phyloP scores from a whole-genome alignment of 2,113 vertebrate genomes.

The Corvus hawaiiensis region DNA sequence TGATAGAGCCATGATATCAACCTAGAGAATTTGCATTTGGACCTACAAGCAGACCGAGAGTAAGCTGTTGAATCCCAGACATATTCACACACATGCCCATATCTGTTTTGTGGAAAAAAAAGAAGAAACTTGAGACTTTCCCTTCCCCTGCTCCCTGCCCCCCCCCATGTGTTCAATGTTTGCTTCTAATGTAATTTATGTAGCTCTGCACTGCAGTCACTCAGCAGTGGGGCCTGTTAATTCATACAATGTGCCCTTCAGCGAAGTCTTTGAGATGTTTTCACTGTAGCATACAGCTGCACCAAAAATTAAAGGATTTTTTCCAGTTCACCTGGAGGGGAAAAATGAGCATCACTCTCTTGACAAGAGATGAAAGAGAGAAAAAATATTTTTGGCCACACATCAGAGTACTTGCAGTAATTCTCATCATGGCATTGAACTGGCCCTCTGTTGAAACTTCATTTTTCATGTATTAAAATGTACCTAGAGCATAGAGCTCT shows the following conservation, averaged over 20 bases:
- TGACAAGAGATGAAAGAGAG: constrained; percentile 29
- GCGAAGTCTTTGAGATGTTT: background rate
- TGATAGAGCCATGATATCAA: background rate
- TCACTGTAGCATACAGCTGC: background rate
- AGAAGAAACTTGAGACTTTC: background rate
- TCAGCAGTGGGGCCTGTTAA: background rate
- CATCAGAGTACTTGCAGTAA: background rate
- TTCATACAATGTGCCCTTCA: background rate
- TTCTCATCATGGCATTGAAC: background rate
- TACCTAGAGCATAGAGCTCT: background rate
- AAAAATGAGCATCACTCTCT: background rate
- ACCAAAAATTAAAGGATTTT: background rate
- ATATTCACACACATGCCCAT: background rate
- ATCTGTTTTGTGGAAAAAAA: background rate
- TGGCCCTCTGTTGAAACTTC: background rate
- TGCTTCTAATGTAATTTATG: background rate
- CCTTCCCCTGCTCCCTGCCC: background rate
- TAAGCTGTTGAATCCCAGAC: background rate
- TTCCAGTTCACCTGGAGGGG: constrained; percentile 18
- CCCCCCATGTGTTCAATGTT: background rate
- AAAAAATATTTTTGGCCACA: background rate
- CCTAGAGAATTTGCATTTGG: background rate
- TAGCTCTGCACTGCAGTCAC: background rate
- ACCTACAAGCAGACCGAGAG: background rate
- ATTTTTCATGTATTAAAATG: background rate